A percentile compares a stretch with the other conserved stretches of the same genome.
phyloP scores from a whole-genome alignment of 2,113 vertebrate species.

The Brachirus orientalis region DNA sequence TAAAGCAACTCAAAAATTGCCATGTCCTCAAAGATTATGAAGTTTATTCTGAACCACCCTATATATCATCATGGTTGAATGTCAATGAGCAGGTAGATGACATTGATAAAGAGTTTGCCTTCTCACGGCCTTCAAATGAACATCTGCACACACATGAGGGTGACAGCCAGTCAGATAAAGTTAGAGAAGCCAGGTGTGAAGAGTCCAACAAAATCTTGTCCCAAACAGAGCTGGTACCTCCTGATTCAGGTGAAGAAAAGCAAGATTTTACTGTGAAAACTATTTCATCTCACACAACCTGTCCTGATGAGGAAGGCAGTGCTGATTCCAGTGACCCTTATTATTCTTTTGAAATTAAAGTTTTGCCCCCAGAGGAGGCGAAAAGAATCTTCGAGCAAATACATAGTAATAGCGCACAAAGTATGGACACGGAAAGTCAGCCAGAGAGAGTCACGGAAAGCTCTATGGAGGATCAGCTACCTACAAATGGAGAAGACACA shows the following conservation, averaged over 20 bases:
- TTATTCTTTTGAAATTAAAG: slow-evolving; percentile 59
- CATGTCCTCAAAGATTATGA: slow-evolving; percentile 54
- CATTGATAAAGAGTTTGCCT: slow-evolving; percentile 74
- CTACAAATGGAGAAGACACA: background rate
- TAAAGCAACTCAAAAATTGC: slow-evolving; percentile 5
- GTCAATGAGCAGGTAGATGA: slow-evolving; percentile 65
- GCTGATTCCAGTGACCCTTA: slow-evolving; percentile 27
- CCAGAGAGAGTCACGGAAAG: background rate
- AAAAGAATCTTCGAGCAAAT: slow-evolving; percentile 37
- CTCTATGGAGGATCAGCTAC: background rate
- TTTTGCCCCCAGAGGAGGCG: slow-evolving; percentile 68
- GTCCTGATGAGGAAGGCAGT: background rate
- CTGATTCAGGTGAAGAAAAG: background rate
- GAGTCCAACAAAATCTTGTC: background rate
- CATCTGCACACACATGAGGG: background rate
- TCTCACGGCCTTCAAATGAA: slow-evolving; percentile 21
- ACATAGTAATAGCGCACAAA: slow-evolving; percentile 3
- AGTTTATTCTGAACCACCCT: slow-evolving; percentile 49
- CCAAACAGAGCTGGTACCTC: background rate
- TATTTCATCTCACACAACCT: background rate
- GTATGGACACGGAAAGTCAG: background rate
- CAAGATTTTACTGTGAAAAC: background rate
- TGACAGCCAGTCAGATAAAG: background rate
- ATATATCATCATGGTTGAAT: slow-evolving; percentile 75
- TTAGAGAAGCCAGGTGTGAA: background rate